A percentile compares a stretch with the other conserved stretches of the same genome.
phyloP scores from a whole-genome alignment of 2,113 vertebrate genomes.

The Aptenodytes patagonicus region DNA sequence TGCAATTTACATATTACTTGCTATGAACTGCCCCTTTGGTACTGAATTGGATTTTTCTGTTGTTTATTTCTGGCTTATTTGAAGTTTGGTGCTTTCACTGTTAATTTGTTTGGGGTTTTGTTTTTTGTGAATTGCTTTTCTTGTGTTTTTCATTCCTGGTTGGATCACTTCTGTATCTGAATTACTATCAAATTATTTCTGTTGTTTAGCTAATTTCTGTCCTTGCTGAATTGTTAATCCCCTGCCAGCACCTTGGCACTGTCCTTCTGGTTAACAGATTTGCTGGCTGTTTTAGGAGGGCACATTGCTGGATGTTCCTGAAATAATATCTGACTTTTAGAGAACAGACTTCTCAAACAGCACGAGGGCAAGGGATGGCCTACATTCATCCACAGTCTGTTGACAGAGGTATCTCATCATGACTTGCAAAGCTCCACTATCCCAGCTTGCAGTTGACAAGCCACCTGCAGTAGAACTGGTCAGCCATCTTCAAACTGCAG shows the following conservation, averaged over 20 bases:
- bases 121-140: not conserved
- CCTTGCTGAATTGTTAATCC: not conserved
- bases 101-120: not conserved
- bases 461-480: not conserved
- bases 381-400: not conserved
- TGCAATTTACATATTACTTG: not conserved
- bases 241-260: not conserved
- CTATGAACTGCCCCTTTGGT: not conserved
- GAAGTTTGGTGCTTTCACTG: not conserved
- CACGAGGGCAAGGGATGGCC: not conserved
- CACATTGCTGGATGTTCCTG: not conserved
- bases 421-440: not conserved
- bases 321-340: not conserved
- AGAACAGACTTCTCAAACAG: not conserved
- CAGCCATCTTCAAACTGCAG: not conserved
- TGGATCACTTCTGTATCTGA: not conserved
- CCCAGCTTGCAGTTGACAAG: not conserved
- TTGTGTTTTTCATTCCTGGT: not conserved
- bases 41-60: rapidly evolving
- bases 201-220: not conserved
- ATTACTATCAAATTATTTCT: not conserved
- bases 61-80: not conserved
- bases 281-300: not conserved
- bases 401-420: not conserved
- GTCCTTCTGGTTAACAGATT: not conserved